Conservation (phyloP, 2,888 invertebrate species). For the Branchellion lobata region DNA sequence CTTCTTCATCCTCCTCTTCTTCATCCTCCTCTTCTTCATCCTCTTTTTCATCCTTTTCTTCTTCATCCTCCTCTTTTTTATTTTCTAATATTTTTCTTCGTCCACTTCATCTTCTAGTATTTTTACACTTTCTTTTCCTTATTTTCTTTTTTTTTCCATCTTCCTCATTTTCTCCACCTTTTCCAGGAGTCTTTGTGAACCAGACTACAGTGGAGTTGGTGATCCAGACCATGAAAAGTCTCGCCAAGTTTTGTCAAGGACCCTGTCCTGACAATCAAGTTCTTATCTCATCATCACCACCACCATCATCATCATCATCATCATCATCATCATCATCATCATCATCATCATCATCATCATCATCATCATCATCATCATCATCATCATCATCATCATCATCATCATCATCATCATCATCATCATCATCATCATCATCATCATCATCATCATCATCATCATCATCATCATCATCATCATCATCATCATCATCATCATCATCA, state of each 20-base stretch:
- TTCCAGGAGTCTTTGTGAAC: neutral
- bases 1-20: no score
- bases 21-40: no score
- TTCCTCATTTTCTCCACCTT: no score
- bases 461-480: neutral
- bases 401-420: neutral
- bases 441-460: neutral
- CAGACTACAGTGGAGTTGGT: conserved; percentile 19
- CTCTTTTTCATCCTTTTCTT: no score
- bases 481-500: conserved; percentile 2
- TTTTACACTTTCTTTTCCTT: no score
- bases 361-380: neutral
- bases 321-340: conserved; percentile 2
- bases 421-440: neutral
- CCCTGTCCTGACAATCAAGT: conserved; percentile 40
- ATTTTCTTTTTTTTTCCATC: no score
- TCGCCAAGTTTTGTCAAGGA: conserved; percentile 37
- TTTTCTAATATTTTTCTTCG: no score
- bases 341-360: conserved; percentile 21
- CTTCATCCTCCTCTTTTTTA: no score
- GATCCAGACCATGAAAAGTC: conserved; percentile 20
- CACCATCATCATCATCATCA: conserved; percentile 13
- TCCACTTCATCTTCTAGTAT: no score
- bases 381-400: neutral
- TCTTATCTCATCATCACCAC: conserved; percentile 14